These are phyloP conservation scores for Temnothorax nylanderi DNA, from an alignment of 1,140 invertebrate genomes.

Conservation along the genomic window DNA sequence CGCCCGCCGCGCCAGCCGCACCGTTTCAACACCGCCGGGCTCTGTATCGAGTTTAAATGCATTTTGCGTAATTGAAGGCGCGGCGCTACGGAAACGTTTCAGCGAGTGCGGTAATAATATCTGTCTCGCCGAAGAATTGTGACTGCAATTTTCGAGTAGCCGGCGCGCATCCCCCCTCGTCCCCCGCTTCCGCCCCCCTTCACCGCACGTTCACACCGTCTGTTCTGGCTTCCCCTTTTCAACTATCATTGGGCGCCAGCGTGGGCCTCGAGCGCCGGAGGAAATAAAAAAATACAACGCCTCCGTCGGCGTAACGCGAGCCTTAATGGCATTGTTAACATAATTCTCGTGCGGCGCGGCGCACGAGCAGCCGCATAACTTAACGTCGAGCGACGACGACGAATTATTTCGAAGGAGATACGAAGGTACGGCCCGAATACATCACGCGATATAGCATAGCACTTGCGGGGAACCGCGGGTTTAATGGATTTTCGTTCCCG, in stretches of 20 bases:
- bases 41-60: slow-evolving; percentile 79
- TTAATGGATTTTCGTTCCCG: slow-evolving; percentile 31
- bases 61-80: slow-evolving; percentile 81
- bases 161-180: slow-evolving; percentile 23
- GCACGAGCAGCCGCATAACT: slow-evolving; percentile 67
- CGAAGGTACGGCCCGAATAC: slow-evolving; percentile 30
- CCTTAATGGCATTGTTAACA: slow-evolving; percentile 80
- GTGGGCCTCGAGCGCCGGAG: neutral
- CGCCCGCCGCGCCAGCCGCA: neutral
- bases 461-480: neutral
- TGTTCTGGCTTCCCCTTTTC: slow-evolving; percentile 48
- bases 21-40: slow-evolving; percentile 64
- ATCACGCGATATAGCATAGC: slow-evolving; percentile 22
- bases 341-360: slow-evolving; percentile 72
- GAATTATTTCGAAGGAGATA: slow-evolving; percentile 72
- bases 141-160: slow-evolving; percentile 81
- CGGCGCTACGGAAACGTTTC: slow-evolving; percentile 70
- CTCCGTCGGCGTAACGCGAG: slow-evolving; percentile 64
- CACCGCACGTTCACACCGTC: neutral
- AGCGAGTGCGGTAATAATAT: slow-evolving; percentile 79
- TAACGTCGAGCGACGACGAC: slow-evolving; percentile 56
- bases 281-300: slow-evolving; percentile 69
- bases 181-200: neutral
- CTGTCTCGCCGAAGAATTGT: slow-evolving; percentile 82
- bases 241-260: neutral